A percentile compares a stretch with the other conserved stretches of the same genome.
Evolutionary conservation across 2,797 vertebrate genomes (phyloP).

Genomic region (Acanthurus leucopareius): DNA sequence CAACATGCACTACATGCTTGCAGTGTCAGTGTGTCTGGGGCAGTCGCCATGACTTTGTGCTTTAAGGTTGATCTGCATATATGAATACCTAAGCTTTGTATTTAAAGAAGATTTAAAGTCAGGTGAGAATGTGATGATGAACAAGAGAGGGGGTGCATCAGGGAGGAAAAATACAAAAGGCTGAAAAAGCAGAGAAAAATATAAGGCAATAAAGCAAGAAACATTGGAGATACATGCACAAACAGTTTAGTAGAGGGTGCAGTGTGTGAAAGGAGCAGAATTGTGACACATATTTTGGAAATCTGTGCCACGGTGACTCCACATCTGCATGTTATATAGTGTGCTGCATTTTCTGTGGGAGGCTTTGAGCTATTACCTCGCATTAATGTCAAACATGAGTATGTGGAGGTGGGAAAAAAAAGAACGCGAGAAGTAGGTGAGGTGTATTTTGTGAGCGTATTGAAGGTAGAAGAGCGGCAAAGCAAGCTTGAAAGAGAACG

Average conservation of each 20-base stretch:
- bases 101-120: constrained; percentile 37
- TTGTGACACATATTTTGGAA: constrained; percentile 55
- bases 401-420: constrained; percentile 41
- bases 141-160: too few species aligned
- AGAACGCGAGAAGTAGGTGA: constrained; percentile 46
- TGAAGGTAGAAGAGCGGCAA: constrained; percentile 27
- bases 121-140: constrained; percentile 24
- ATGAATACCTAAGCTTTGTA: constrained; percentile 43
- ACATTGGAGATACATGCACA: constrained; percentile 7
- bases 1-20: constrained; percentile 40
- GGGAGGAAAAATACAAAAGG: neutral
- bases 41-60: constrained; percentile 39
- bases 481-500: constrained; percentile 51
- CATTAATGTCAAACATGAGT: constrained; percentile 46
- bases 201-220: constrained; percentile 12
- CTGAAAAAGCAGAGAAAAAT: constrained; percentile 4
- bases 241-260: constrained; percentile 29
- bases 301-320: constrained; percentile 35
- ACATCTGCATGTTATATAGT: constrained; percentile 38
- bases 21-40: constrained; percentile 49
- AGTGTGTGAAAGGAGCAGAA: constrained; percentile 40
- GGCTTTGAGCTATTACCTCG: constrained; percentile 33
- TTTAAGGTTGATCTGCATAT: constrained; percentile 55
- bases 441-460: constrained; percentile 29
- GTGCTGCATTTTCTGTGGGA: constrained; percentile 34